Percentiles rank a stretch among this genome's conserved stretches.
These are phyloP conservation scores for Hermetia illucens DNA, from an alignment of 1,140 invertebrate species.

Conservation along the genomic window DNA sequence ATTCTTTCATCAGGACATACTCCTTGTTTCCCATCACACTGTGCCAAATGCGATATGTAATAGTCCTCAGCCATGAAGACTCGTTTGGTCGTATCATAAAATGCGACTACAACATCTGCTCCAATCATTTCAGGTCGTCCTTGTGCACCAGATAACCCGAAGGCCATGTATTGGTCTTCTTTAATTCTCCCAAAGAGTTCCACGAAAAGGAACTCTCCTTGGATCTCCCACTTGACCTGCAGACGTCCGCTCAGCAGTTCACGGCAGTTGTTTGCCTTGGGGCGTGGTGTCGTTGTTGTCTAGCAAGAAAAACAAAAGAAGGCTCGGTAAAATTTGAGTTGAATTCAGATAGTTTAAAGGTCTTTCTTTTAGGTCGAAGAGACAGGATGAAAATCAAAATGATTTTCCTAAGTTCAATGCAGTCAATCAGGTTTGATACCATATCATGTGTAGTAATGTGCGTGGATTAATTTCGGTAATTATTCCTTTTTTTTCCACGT, in stretches of 20 bases:
- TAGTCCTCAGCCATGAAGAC: conserved; percentile 71
- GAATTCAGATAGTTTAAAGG: too few relatives aligned
- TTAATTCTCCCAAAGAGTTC: conserved; percentile 58
- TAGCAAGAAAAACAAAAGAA: conserved; percentile 14
- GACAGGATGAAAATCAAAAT: too few relatives aligned
- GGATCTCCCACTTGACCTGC: conserved; percentile 67
- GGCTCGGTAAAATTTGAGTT: conserved; percentile 3
- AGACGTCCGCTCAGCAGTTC: conserved; percentile 61
- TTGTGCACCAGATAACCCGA: conserved; percentile 66
- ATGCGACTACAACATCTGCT: conserved; percentile 71
- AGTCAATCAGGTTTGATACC: too few relatives aligned
- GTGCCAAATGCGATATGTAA: conserved; percentile 65
- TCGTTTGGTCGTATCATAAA: conserved; percentile 51
- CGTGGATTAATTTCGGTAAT: too few relatives aligned
- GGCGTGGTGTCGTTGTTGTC: conserved; percentile 41
- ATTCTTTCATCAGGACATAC: conserved; percentile 74
- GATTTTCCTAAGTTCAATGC: too few relatives aligned
- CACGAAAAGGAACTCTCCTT: conserved; percentile 59
- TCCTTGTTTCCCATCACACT: conserved; percentile 66
- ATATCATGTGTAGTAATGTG: too few relatives aligned
- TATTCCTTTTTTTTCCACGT: too few relatives aligned
- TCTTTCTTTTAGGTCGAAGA: too few relatives aligned
- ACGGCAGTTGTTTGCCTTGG: conserved; percentile 53
- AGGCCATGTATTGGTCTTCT: conserved; percentile 77
- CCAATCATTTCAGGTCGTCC: conserved; percentile 57